These are phyloP conservation scores for Matsumyia berberina DNA, from an alignment of 2,888 invertebrate genomes.

Conservation along the genomic window DNA sequence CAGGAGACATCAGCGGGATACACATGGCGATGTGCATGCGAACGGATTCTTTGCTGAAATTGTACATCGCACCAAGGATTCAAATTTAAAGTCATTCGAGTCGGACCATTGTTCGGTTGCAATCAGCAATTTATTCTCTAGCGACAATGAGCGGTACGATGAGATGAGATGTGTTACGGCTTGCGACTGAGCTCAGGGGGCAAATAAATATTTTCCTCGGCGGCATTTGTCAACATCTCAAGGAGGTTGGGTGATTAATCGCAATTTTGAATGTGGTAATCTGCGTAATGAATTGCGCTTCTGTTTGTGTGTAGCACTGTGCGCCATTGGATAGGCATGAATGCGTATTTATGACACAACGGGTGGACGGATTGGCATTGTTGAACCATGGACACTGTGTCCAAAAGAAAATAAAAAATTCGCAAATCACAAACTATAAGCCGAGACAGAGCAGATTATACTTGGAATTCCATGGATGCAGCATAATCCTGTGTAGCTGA, in stretches of 20 bases:
- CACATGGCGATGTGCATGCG: too few relatives aligned
- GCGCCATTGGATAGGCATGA: conserved; percentile 57
- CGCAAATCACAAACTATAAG: conserved; percentile 22
- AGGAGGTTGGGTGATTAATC: conserved; percentile 68
- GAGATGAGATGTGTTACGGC: conserved; percentile 55
- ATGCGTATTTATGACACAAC: conserved; percentile 67
- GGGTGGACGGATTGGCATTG: conserved; percentile 41
- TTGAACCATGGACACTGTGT: conserved; percentile 18
- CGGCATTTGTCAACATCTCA: conserved; percentile 75
- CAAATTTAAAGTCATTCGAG: conserved; percentile 69
- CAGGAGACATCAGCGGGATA: conserved; percentile 6
- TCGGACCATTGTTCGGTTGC: conserved; percentile 61
- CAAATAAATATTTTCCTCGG: conserved; percentile 59
- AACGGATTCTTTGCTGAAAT: conserved; percentile 48
- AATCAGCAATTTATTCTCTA: conserved; percentile 74
- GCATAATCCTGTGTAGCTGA: conserved; percentile 55
- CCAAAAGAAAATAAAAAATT: conserved; percentile 36
- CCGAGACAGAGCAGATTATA: conserved; percentile 19
- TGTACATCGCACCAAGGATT: conserved; percentile 59
- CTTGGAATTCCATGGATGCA: conserved; percentile 35
- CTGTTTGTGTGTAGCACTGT: conserved; percentile 29
- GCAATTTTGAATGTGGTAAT: conserved; percentile 67
- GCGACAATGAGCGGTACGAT: conserved; percentile 56
- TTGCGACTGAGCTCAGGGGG: conserved; percentile 31
- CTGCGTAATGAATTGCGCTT: conserved; percentile 73